Percentiles rank a stretch among this genome's conserved stretches.
Conservation (phyloP, 2,888 invertebrate genomes). For the Macaria notata region DNA sequence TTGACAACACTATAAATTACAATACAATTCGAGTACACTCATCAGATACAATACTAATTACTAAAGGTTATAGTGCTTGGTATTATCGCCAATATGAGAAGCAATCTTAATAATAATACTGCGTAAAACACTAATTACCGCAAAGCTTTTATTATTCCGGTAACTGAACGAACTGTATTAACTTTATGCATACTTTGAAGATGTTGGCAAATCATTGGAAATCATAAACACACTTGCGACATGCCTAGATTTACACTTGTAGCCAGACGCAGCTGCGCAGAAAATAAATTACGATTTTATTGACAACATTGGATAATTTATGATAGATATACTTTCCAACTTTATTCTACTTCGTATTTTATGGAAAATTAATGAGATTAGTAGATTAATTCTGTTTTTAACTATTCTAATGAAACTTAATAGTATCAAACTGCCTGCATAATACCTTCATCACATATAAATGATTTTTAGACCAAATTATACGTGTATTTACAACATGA, state of each 20-base stretch:
- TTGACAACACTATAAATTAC: conserved; percentile 37
- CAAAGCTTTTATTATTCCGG: no score
- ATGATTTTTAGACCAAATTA: no score
- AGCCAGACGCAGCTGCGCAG: conserved; percentile 9
- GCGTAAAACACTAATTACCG: no score
- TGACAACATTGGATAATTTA: conserved; percentile 13
- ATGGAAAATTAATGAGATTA: no score
- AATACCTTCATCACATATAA: no score
- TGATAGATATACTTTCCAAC: conserved; percentile 1
- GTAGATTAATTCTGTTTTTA: no score
- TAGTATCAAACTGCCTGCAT: no score
- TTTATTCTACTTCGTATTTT: no score
- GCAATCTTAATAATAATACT: no score
- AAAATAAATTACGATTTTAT: conserved; percentile 20
- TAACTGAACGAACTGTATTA: not conserved
- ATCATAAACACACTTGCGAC: conserved; percentile 9
- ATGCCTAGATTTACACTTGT: conserved; percentile 5
- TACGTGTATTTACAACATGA: not conserved
- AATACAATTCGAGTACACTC: conserved; percentile 4
- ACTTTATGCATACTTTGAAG: not conserved
- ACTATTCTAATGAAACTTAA: no score
- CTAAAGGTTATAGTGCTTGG: no score
- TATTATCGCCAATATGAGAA: no score
- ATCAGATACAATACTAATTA: conserved; percentile 12
- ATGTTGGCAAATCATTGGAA: conserved; percentile 5